Conservation (phyloP, 2,797 vertebrate species). For the Rhabdomys pumilio region DNA sequence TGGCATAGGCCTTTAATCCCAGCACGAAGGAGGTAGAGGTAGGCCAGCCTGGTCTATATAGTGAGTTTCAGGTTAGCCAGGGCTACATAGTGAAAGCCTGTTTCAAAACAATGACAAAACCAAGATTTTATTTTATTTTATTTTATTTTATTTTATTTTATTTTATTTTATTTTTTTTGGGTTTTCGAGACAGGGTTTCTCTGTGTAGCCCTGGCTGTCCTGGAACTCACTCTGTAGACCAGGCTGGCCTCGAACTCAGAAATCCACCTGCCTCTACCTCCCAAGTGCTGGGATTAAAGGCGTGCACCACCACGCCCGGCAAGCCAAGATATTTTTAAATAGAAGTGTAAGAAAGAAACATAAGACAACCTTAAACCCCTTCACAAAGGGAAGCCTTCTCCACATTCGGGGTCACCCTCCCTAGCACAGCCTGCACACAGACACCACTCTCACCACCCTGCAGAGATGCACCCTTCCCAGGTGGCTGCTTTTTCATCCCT, state of each 20-base stretch:
- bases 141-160: too few species aligned
- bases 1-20: background rate
- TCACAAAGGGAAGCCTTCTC: background rate
- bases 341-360: background rate
- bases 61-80: background rate
- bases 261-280: too few species aligned
- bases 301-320: too few species aligned
- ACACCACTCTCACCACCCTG: rapidly evolving
- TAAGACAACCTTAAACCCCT: background rate
- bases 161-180: too few species aligned
- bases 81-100: background rate
- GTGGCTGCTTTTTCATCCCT: background rate
- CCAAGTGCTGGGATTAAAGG: too few species aligned
- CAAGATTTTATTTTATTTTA: too few species aligned
- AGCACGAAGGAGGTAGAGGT: too few species aligned
- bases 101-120: background rate
- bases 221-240: too few species aligned
- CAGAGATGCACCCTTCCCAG: background rate
- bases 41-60: background rate
- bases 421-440: rapidly evolving
- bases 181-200: too few species aligned
- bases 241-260: too few species aligned
- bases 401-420: too few species aligned
- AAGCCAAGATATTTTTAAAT: background rate
- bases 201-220: too few species aligned